A percentile compares a stretch with the other conserved stretches of the same genome.
These are phyloP conservation scores for Acheta domesticus DNA, from an alignment of 2,888 invertebrate species.

Conservation along the genomic window DNA sequence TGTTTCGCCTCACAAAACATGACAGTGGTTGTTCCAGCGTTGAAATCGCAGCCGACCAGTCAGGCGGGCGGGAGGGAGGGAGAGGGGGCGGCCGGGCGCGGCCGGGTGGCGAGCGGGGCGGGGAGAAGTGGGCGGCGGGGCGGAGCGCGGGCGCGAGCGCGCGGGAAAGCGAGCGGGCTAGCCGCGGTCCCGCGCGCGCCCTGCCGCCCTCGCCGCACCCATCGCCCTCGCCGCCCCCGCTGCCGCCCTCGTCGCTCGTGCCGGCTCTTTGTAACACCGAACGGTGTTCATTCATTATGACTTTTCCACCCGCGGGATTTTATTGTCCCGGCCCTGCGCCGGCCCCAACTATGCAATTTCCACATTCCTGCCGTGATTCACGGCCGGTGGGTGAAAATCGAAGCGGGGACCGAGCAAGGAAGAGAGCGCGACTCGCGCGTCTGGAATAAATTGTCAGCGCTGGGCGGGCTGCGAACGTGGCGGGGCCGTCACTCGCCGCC, in stretches of 20 bases:
- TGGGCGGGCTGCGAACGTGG: background rate
- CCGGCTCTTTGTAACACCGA: slow-evolving; percentile 33
- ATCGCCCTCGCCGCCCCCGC: too few relatives aligned
- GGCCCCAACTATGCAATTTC: slow-evolving; percentile 34
- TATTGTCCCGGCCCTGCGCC: slow-evolving; percentile 30
- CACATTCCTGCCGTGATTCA: slow-evolving; percentile 34
- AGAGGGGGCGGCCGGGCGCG: background rate
- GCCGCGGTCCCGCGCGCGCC: slow-evolving; percentile 4
- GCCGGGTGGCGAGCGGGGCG: background rate
- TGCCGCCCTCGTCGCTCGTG: background rate
- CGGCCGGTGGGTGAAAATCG: slow-evolving; percentile 32
- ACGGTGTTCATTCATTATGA: slow-evolving; percentile 36
- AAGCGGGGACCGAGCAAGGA: slow-evolving; percentile 23
- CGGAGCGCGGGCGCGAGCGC: background rate
- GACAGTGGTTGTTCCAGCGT: slow-evolving; percentile 29
- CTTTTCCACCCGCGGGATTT: slow-evolving; percentile 34
- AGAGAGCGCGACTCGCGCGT: background rate
- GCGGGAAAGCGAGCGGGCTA: background rate
- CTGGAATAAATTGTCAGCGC: slow-evolving; percentile 7
- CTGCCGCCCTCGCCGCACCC: too few relatives aligned
- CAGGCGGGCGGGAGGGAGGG: background rate
- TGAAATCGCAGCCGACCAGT: slow-evolving; percentile 24
- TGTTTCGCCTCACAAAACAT: slow-evolving; percentile 35
- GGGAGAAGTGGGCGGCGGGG: background rate
- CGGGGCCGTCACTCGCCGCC: background rate